These are phyloP conservation scores for Lycaon pictus DNA, from an alignment of 2,113 vertebrate species.

Conservation along the genomic window DNA sequence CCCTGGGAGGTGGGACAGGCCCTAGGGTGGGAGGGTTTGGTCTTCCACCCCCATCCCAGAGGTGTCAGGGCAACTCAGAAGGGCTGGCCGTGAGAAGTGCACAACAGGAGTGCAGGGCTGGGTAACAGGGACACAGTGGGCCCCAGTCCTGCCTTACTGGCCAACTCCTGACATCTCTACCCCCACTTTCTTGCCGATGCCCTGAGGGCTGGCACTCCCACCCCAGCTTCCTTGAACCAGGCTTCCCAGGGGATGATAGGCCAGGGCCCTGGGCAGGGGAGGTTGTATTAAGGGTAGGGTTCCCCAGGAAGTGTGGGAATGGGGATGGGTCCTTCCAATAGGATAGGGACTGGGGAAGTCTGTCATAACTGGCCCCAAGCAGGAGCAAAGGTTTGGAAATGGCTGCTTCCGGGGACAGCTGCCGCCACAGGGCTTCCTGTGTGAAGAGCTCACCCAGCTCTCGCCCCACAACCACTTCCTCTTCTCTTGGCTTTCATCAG, in stretches of 20 bases:
- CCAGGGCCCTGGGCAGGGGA: not conserved
- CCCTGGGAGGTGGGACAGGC: not conserved
- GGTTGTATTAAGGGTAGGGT: no score
- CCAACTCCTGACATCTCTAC: not conserved
- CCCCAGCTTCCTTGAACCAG: not conserved
- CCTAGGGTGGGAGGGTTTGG: not conserved
- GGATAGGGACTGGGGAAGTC: not conserved
- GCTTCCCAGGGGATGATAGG: not conserved
- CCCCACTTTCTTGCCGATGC: not conserved
- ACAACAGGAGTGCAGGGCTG: not conserved
- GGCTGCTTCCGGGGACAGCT: slow-evolving; percentile 65
- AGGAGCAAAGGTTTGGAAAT: slow-evolving; percentile 74
- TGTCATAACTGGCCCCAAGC: not conserved
- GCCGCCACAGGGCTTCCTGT: slow-evolving; percentile 76
- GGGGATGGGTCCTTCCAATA: not conserved
- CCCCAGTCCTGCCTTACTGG: not conserved
- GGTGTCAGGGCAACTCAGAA: not conserved
- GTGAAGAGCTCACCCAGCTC: slow-evolving; percentile 48
- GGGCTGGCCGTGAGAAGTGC: not conserved
- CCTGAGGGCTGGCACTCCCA: not conserved
- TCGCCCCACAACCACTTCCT: slow-evolving; percentile 83
- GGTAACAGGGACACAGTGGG: not conserved
- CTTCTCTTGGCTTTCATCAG: slow-evolving; percentile 75
- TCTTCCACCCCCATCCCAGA: not conserved
- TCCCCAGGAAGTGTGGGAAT: not conserved